Evolutionary conservation across 2,888 invertebrate genomes (phyloP).

Genomic region (Brachylomia viminalis): DNA sequence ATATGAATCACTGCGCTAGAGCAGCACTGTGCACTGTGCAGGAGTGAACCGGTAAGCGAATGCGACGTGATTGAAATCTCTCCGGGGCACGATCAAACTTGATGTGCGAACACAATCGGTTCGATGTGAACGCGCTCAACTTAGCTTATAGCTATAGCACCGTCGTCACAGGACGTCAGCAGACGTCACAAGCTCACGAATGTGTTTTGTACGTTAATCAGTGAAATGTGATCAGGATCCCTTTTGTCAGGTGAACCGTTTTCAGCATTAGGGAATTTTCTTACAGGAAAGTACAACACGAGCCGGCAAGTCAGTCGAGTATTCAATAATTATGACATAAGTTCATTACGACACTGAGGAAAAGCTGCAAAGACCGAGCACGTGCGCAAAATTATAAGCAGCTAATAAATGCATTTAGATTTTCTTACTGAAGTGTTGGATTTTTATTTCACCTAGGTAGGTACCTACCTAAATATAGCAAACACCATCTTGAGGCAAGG

Average conservation of each 20-base stretch:
- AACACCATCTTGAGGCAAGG: background rate
- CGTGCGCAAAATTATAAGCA: background rate
- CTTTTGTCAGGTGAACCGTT: background rate
- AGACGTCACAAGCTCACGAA: background rate
- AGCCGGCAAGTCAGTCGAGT: background rate
- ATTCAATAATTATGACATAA: background rate
- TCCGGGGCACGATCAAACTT: slow-evolving; percentile 35
- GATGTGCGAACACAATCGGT: slow-evolving; percentile 23
- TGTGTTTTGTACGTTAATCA: background rate
- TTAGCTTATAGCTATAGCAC: background rate
- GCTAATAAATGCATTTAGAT: background rate
- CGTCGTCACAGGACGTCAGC: no score
- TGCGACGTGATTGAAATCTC: slow-evolving; percentile 27
- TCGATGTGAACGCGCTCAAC: background rate
- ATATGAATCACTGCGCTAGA: background rate
- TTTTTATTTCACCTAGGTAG: background rate
- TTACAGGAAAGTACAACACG: background rate
- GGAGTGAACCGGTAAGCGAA: background rate
- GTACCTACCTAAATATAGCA: background rate
- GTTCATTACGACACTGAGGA: background rate
- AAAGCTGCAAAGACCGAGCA: background rate
- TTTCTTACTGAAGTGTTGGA: background rate
- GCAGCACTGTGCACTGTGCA: slow-evolving; percentile 9
- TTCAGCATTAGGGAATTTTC: background rate
- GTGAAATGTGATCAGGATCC: background rate